Evolutionary conservation across 2,888 invertebrate species (phyloP), one percentile per base, ranked within the genome.

Genomic region (Nemotelus pantherinus): DNA sequence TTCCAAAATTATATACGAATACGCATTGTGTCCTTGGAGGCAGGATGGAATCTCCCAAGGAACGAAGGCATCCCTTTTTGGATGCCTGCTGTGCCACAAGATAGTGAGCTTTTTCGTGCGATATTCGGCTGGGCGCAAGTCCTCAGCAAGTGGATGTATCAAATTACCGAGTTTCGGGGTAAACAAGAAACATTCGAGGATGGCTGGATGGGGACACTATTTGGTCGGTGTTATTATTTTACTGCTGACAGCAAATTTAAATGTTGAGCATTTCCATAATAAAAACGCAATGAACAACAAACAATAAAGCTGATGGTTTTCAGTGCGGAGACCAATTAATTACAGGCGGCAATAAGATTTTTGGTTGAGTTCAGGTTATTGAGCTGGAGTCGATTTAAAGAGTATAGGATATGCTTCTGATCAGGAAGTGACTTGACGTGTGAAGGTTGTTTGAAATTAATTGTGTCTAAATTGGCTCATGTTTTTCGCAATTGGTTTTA

Each of bases 31-130:
- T 65, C 45, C 45, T 65, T 47, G 44, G 47, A 5, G 47, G 47
- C 44, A 9, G 25, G 44, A 47, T n/a, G 10, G 47, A 47, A 6
- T 65, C 65, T 65, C 65, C 65, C n/a, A 44, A 47, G 65, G 65
- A 65, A 45, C 4, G 45, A 65, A 45, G 6, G 6, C 65, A 45
- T 65, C 65, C 65, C 25, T 25, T 65, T 47, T 65, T 25, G 65
- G 43, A 7, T 63, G 43, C 43, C 41, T 63, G 7, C 4, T 43
- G 65, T 43, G 65, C 41, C 65, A 9, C 41, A 47, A n/a, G n/a
- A 45, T 45, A 63, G 39, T 4, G 65, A 65, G 65, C 65, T 65
- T 65, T 65, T 43, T 65, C 47, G 4, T 25, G 65, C 65, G n/a
- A 6, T 45, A 0, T 65, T 47, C n/a, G 7, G 41, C 45, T 45